phyloP scores from a whole-genome alignment of 2,888 invertebrate genomes.

The Erebia aethiops region DNA sequence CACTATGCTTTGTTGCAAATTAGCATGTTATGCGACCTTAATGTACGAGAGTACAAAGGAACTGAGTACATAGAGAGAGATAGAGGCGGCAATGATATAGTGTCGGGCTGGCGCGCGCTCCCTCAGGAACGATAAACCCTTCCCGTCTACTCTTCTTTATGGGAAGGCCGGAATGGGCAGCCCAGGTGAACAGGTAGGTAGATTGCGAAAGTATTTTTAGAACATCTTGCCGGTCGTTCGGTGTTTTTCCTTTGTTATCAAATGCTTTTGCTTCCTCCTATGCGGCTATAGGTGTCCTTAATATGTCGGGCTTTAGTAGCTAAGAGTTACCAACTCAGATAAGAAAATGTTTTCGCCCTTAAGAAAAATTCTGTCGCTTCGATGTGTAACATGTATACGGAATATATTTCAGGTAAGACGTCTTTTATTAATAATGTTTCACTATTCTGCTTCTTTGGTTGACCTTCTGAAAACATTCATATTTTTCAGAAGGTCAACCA shows the following conservation, averaged over 20 bases:
- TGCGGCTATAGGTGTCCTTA: constrained; percentile 62
- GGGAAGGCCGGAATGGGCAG: constrained; percentile 80
- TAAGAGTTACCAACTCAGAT: constrained; percentile 40
- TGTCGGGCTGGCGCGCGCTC: constrained; percentile 76
- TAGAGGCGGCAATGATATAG: constrained; percentile 81
- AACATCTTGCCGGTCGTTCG: constrained; percentile 78
- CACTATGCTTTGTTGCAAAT: constrained; percentile 49
- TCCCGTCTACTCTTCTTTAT: constrained; percentile 82
- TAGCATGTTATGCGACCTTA: constrained; percentile 68
- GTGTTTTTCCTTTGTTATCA: constrained; percentile 82
- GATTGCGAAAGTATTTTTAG: constrained; percentile 81
- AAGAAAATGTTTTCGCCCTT: constrained; percentile 42
- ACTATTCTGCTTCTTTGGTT: too few relatives aligned
- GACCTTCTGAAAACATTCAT: too few relatives aligned
- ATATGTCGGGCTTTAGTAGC: constrained; percentile 50
- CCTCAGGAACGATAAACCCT: constrained; percentile 82
- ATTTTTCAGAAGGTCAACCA: too few relatives aligned
- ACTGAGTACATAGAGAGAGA: constrained; percentile 66
- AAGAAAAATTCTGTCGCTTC: constrained; percentile 24
- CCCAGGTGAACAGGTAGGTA: constrained; percentile 81
- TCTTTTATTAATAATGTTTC: not conserved
- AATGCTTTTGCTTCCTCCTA: constrained; percentile 61
- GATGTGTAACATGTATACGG: constrained; percentile 11
- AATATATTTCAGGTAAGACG: not conserved
- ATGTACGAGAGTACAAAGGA: constrained; percentile 65